phyloP scores from a whole-genome alignment of 2,113 vertebrate species.

The Psophia crepitans region DNA sequence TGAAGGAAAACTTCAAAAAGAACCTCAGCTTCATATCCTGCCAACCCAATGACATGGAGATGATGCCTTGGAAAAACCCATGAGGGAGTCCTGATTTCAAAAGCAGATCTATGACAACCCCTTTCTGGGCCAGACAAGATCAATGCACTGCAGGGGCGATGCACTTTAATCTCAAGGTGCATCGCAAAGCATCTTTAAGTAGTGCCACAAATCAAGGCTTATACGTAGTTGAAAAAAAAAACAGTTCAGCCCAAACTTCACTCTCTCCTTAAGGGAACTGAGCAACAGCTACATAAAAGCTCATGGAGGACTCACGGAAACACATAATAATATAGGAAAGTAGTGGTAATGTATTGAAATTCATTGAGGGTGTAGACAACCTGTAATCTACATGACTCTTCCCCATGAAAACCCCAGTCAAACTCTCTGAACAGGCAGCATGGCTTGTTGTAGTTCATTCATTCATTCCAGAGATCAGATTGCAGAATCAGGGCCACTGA shows the following conservation, averaged over 20 bases:
- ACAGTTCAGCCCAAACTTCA: neutral
- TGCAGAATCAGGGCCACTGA: slow-evolving; percentile 1
- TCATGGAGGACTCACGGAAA: neutral
- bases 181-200: neutral
- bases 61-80: slow-evolving; percentile 37
- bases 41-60: slow-evolving; percentile 52
- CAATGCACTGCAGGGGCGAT: neutral
- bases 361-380: neutral
- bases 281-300: neutral
- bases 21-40: slow-evolving; percentile 50
- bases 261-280: neutral
- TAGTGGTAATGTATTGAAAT: neutral
- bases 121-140: slow-evolving; percentile 45
- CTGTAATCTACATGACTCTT: neutral
- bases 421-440: neutral
- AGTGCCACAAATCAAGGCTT: slow-evolving; percentile 10
- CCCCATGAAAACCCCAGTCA: neutral
- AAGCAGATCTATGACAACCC: slow-evolving; percentile 53
- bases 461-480: slow-evolving; percentile 29
- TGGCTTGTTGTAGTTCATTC: neutral
- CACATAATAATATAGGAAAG: neutral
- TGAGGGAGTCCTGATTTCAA: slow-evolving; percentile 44
- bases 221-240: neutral
- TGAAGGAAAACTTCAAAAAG: slow-evolving; percentile 58
- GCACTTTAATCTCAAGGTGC: slow-evolving; percentile 55